Evolutionary conservation across 2,888 invertebrate species (phyloP).

Genomic region (Eristalinus sepulchralis): DNA sequence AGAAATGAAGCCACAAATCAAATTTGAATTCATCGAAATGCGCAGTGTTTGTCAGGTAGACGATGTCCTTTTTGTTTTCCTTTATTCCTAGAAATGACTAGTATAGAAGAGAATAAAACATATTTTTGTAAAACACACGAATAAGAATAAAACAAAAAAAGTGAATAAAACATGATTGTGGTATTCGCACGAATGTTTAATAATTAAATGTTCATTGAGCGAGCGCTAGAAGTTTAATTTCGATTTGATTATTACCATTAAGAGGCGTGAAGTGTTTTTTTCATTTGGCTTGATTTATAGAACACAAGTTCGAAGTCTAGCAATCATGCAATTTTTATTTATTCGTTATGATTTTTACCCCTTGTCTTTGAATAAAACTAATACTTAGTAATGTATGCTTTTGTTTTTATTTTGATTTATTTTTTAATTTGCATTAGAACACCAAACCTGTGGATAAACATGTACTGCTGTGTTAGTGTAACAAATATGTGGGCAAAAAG

Average conservation of each 20-base stretch:
- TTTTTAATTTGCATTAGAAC: not conserved
- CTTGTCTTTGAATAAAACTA: conserved; percentile 60
- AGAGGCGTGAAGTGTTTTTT: not conserved
- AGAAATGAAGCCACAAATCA: conserved; percentile 15
- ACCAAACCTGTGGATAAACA: not conserved
- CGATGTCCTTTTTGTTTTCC: conserved; percentile 2
- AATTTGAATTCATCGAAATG: conserved; percentile 33
- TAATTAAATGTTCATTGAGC: conserved; percentile 1
- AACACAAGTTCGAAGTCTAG: conserved; percentile 14
- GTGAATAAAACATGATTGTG: not conserved
- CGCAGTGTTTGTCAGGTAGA: conserved; percentile 16
- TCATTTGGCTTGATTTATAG: not conserved
- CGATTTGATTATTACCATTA: not conserved
- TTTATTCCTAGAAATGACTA: conserved; percentile 5
- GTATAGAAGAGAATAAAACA: not conserved
- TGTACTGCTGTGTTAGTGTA: not conserved
- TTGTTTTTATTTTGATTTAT: conserved; percentile 6
- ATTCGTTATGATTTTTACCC: conserved; percentile 28
- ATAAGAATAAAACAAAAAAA: conserved; percentile 8
- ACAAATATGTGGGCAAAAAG: too few species aligned
- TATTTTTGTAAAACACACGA: conserved; percentile 45
- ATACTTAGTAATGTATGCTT: conserved; percentile 53
- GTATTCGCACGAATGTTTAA: conserved; percentile 26
- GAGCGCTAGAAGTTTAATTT: not conserved
- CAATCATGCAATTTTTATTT: conserved; percentile 47